phyloP scores from a whole-genome alignment of 2,888 invertebrate genomes.

The Andrena flavipes region DNA sequence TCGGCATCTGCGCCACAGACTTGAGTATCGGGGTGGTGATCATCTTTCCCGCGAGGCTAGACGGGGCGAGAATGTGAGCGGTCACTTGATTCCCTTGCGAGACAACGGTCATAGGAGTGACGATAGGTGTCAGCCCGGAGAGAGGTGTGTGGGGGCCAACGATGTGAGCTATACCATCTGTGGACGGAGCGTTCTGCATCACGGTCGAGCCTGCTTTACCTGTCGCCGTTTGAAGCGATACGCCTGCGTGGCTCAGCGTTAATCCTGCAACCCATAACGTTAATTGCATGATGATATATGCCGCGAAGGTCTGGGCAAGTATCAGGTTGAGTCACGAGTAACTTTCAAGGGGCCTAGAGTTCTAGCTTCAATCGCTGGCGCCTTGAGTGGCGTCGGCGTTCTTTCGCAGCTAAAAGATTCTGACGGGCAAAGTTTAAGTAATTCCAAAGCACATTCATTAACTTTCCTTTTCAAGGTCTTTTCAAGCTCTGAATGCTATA shows the following conservation, averaged over 20 bases:
- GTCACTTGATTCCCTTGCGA: conserved; percentile 87
- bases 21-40: conserved; percentile 86
- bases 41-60: conserved; percentile 89
- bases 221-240: conserved; percentile 83
- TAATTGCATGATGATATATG: conserved; percentile 12
- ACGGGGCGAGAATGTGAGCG: conserved; percentile 88
- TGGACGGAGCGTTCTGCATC: conserved; percentile 81
- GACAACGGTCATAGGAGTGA: conserved; percentile 86
- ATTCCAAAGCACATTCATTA: too few species aligned
- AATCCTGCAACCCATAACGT: conserved; percentile 75
- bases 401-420: too few species aligned
- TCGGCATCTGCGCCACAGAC: conserved; percentile 87
- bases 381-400: too few species aligned
- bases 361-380: too few species aligned
- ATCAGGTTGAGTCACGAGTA: not conserved
- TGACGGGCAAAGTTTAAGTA: too few species aligned
- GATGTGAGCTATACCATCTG: conserved; percentile 85
- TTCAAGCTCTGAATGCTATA: too few species aligned
- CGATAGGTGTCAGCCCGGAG: conserved; percentile 88
- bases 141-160: conserved; percentile 82
- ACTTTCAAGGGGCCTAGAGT: too few species aligned
- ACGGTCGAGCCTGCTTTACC: conserved; percentile 78
- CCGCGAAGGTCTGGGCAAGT: not conserved
- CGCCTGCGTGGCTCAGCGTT: conserved; percentile 85
- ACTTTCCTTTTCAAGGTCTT: too few species aligned